Base-by-base conservation (phyloP, 2,113 vertebrate genomes). In the Bufo gargarizans region DNA sequence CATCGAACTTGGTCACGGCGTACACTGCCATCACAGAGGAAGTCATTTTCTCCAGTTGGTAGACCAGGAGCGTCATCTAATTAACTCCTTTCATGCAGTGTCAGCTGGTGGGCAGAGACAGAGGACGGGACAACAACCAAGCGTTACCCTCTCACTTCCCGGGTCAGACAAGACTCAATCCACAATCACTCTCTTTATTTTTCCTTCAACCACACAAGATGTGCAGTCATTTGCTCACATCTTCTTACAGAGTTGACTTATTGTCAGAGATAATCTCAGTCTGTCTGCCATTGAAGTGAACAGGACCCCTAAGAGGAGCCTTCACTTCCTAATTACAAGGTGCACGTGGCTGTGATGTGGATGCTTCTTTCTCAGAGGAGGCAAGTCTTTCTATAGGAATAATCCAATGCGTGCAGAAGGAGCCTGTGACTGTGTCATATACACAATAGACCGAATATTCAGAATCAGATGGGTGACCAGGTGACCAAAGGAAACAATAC, bases 61-160 rank as follows among this genome's bases (percentile, higher is more conserved):
- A 45, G 67, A 71, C 50, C 82, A 43, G 17, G 3, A 13, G 16
- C 47, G 10, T 20, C 63, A 53, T 33, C 59, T 65, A 53, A 85
- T 85, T 85, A 74, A 9, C 55, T 72, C 22, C 53, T 72, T 72
- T 84, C 47, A 84, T 55, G 22, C 4, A 76, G 6, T 22, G 43
- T 53, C 84, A 43, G 49, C 49, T 76, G 84, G 56, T 86, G 72
- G 53, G 43, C 12, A 53, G 84, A 74, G 47, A 49, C 14, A 33
- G 58, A 47, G 1, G 77, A 56, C 12, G 3, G 45, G 72, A 76
- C 49, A 58, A 22, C 8, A 58, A 76, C 11, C 20, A 33, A 78
- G 13, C 6, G 74, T 79, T 72, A 63, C 5, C 19, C 82, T 4
- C 45, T 2, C 72, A 8, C 72, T 47, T 0, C 0, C 8, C 6